These are phyloP conservation scores for Eidolon dupreanum DNA, from an alignment of 2,797 vertebrate genomes.

Conservation along the genomic window DNA sequence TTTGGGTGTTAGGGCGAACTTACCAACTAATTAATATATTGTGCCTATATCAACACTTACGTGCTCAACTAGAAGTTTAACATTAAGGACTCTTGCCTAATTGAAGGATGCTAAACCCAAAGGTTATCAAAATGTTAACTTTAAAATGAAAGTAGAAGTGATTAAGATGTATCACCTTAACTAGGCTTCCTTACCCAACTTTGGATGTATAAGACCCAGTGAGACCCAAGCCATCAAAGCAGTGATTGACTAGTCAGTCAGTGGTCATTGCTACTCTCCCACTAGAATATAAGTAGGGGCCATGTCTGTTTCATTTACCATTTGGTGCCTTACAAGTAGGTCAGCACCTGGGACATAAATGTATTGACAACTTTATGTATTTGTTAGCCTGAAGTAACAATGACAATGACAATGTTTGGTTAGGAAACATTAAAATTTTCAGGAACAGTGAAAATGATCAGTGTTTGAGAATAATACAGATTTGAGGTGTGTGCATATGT, in stretches of 20 bases:
- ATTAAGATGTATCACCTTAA: background rate
- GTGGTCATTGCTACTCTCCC: background rate
- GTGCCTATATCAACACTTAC: background rate
- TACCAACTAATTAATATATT: background rate
- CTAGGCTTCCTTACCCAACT: background rate
- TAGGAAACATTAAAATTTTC: background rate
- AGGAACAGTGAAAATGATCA: background rate
- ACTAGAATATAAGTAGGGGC: background rate
- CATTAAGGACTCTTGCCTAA: background rate
- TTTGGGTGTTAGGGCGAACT: background rate
- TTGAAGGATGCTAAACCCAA: background rate
- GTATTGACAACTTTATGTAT: background rate
- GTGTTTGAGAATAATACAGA: background rate
- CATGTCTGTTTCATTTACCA: background rate
- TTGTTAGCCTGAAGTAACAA: background rate
- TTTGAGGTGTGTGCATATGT: background rate
- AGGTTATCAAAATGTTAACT: background rate
- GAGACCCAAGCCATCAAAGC: background rate
- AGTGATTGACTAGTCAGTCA: background rate
- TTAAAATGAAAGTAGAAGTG: background rate
- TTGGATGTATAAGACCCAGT: background rate
- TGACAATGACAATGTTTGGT: background rate
- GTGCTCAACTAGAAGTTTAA: background rate
- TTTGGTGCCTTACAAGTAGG: background rate
- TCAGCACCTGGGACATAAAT: background rate